Percentiles rank a stretch among this genome's conserved stretches.
phyloP scores from a whole-genome alignment of 2,888 invertebrate genomes.

The Trimorus sp. region DNA sequence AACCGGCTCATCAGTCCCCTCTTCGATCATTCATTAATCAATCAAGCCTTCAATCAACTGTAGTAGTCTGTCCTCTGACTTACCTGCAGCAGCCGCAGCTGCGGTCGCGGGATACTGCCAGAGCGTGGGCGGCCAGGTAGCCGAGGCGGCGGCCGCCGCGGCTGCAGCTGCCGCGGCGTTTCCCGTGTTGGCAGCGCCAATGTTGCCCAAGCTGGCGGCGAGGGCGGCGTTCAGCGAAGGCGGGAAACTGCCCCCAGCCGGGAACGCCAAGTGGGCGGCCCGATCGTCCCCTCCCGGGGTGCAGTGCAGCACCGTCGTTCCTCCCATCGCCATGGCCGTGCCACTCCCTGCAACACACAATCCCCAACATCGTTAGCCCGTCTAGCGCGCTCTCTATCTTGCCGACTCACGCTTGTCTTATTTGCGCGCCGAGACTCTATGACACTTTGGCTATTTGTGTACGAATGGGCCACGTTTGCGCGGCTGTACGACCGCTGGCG shows the following conservation, averaged over 20 bases:
- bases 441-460: constrained; percentile 48
- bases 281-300: constrained; percentile 83
- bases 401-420: no score
- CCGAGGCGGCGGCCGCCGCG: constrained; percentile 77
- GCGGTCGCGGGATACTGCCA: constrained; percentile 88
- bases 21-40: no score
- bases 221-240: constrained; percentile 83
- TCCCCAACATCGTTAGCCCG: no score
- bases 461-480: constrained; percentile 51
- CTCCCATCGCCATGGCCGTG: no score
- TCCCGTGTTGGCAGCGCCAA: constrained; percentile 81
- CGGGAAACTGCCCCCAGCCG: constrained; percentile 76
- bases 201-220: constrained; percentile 73
- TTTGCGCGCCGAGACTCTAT: no score
- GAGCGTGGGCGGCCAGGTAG: constrained; percentile 86
- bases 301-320: no score
- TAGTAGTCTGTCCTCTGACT: no score
- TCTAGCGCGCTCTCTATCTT: no score
- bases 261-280: constrained; percentile 83
- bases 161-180: constrained; percentile 77
- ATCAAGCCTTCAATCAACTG: no score
- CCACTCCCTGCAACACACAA: no score
- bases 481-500: constrained; percentile 33
- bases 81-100: constrained; percentile 72
- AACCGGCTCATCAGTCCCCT: no score